Percentiles rank a stretch among this genome's conserved stretches.
phyloP scores from a whole-genome alignment of 2,888 invertebrate genomes.

The Patella caerulea region DNA sequence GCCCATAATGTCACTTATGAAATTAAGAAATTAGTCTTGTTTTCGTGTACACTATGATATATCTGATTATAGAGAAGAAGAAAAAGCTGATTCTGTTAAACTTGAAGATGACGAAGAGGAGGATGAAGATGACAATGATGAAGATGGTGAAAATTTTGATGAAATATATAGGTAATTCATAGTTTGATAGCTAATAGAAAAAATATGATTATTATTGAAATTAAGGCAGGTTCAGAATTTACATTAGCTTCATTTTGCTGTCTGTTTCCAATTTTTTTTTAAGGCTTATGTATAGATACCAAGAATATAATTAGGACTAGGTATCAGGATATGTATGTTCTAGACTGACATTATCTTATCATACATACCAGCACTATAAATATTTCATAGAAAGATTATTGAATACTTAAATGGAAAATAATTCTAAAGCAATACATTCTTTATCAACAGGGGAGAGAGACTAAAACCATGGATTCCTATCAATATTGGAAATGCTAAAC shows the following conservation, averaged over 20 bases:
- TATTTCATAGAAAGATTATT: not conserved
- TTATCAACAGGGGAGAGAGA: slow-evolving; percentile 18
- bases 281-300: too few relatives aligned
- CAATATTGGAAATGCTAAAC: slow-evolving; percentile 53
- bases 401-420: slow-evolving; percentile 21
- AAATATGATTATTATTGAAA: not conserved
- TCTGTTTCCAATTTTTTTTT: too few relatives aligned
- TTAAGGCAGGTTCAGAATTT: too few relatives aligned
- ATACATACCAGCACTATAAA: not conserved
- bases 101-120: slow-evolving; percentile 40
- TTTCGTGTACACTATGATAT: too few relatives aligned
- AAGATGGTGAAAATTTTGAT: slow-evolving; percentile 33
- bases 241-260: too few relatives aligned
- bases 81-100: slow-evolving; percentile 28
- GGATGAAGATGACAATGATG: slow-evolving; percentile 41
- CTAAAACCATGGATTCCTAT: slow-evolving; percentile 52
- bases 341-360: not conserved
- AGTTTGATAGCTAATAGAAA: not conserved
- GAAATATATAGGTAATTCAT: slow-evolving; percentile 35
- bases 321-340: too few relatives aligned
- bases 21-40: too few relatives aligned
- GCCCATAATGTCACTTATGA: too few relatives aligned
- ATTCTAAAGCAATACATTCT: not conserved
- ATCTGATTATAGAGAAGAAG: slow-evolving; percentile 14
- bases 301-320: too few relatives aligned